Conservation (phyloP, 2,113 vertebrate genomes). For the Pantherophis guttatus region DNA sequence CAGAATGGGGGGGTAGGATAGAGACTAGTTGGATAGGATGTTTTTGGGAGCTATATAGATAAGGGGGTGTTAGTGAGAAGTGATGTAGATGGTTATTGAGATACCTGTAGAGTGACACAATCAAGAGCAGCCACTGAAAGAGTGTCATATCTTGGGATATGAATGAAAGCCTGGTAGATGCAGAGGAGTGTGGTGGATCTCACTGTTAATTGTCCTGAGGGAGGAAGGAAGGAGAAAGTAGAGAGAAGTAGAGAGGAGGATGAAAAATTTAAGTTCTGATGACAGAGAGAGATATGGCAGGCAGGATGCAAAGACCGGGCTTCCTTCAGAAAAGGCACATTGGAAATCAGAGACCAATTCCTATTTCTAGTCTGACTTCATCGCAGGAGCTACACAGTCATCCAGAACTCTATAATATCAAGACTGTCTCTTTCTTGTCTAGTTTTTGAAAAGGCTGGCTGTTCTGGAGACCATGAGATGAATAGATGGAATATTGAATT, state of each 20-base stretch:
- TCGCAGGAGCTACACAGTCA: background rate
- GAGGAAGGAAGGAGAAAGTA: background rate
- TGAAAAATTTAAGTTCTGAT: background rate
- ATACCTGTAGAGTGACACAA: background rate
- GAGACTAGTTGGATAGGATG: background rate
- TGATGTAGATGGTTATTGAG: background rate
- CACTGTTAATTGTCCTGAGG: background rate
- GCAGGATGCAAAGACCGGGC: background rate
- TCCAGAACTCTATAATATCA: background rate
- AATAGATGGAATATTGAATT: background rate
- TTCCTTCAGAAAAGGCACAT: background rate
- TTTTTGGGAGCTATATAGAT: background rate
- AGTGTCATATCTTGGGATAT: background rate
- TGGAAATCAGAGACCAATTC: background rate
- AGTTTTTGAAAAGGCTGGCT: background rate
- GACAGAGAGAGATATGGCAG: background rate
- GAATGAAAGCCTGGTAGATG: background rate
- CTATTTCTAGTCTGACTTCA: background rate
- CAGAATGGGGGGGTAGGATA: background rate
- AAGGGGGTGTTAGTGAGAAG: background rate
- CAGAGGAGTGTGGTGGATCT: background rate
- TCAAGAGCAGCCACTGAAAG: background rate
- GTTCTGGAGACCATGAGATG: background rate
- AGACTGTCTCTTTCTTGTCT: background rate
- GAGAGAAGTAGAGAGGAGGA: background rate